Evolutionary conservation across 2,797 vertebrate genomes (phyloP).

Genomic region (Caiman crocodilus): DNA sequence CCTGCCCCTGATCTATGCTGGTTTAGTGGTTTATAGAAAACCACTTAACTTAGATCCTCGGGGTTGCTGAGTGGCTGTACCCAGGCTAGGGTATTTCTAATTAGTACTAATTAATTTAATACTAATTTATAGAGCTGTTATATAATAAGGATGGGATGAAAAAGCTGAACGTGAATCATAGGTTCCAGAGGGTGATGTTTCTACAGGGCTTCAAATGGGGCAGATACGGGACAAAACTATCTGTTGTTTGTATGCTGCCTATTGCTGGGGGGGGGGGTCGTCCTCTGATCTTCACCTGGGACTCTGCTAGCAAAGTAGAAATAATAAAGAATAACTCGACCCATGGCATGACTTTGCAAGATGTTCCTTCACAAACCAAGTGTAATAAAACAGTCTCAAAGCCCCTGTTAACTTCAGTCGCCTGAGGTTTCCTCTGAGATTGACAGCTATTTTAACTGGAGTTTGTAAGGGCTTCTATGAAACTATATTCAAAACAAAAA

Average conservation of each 20-base stretch:
- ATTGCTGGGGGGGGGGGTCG: neutral
- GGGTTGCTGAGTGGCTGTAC: too few relatives aligned
- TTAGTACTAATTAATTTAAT: neutral
- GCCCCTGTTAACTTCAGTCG: neutral
- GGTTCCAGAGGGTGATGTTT: too few relatives aligned
- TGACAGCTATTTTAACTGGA: neutral
- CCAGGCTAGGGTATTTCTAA: too few relatives aligned
- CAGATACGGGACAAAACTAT: neutral
- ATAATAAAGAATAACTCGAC: neutral
- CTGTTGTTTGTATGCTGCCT: neutral
- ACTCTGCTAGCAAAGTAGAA: neutral
- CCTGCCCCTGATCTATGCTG: too few relatives aligned
- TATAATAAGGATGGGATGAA: neutral
- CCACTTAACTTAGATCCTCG: too few relatives aligned
- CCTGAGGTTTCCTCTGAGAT: neutral
- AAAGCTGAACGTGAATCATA: neutral
- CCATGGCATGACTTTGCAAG: neutral
- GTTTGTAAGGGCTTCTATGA: neutral
- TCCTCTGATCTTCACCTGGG: neutral
- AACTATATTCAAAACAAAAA: neutral
- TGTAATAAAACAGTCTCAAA: fast-evolving
- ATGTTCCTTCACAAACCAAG: neutral
- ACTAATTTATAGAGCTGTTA: neutral
- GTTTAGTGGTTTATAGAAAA: too few relatives aligned
- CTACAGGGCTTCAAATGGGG: neutral